phyloP scores from a whole-genome alignment of 30 jellyfish, hydroid and myxozoan species.

The Catostylus mosaicus region DNA sequence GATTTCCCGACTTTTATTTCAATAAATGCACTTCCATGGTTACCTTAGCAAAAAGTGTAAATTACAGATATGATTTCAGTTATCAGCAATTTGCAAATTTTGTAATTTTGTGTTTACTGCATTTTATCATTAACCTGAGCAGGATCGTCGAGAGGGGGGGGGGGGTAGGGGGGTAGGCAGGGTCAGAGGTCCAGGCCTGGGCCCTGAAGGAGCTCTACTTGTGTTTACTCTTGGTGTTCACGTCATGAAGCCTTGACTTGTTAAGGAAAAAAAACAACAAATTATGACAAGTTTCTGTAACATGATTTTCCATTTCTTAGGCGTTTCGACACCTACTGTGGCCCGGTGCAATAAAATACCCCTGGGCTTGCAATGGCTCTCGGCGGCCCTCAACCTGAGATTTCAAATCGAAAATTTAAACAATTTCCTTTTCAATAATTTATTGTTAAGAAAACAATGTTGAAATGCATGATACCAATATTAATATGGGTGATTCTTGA shows the following conservation, averaged over 20 bases:
- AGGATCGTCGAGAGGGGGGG: neutral
- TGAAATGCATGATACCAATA: neutral
- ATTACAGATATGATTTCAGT: neutral
- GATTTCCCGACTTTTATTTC: constrained; percentile 52
- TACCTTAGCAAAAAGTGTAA: constrained; percentile 1
- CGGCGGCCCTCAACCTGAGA: too few relatives aligned
- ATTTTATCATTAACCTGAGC: neutral
- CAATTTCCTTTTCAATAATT: too few relatives aligned
- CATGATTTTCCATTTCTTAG: neutral
- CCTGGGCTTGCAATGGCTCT: neutral
- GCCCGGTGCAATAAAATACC: neutral
- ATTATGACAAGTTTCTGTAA: neutral
- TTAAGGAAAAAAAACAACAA: too few relatives aligned
- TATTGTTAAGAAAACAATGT: neutral
- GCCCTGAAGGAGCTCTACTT: neutral
- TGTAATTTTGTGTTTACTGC: too few relatives aligned
- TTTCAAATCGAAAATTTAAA: too few relatives aligned
- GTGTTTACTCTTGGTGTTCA: neutral
- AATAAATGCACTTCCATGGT: constrained; percentile 34
- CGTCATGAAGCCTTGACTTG: too few relatives aligned
- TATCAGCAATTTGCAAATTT: neutral
- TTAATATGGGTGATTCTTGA: constrained; percentile 5
- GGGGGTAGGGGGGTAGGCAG: neutral
- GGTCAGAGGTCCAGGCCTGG: neutral
- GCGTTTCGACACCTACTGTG: neutral